These are phyloP conservation scores for Scolopax rusticola DNA, from an alignment of 2,797 vertebrate genomes.

Conservation along the genomic window DNA sequence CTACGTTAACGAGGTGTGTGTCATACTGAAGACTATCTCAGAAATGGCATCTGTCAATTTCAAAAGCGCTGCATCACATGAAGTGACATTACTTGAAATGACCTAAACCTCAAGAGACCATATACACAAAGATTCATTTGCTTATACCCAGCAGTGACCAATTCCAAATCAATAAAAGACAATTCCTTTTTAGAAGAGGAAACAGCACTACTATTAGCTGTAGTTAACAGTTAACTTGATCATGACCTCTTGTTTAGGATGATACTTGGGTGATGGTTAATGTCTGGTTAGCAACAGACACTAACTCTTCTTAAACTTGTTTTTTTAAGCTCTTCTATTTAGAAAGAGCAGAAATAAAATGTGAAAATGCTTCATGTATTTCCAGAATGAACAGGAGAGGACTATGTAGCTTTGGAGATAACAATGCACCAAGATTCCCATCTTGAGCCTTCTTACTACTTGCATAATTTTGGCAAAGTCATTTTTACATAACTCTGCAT, in stretches of 20 bases:
- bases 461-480: background rate
- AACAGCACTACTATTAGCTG: background rate
- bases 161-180: background rate
- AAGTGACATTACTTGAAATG: background rate
- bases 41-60: background rate
- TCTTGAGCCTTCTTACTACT: background rate
- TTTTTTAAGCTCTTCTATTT: background rate
- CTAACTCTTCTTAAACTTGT: background rate
- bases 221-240: background rate
- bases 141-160: background rate
- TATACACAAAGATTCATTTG: background rate
- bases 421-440: background rate
- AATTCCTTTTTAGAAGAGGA: background rate
- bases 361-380: background rate
- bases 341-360: background rate
- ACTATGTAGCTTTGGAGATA: background rate
- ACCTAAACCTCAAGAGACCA: background rate
- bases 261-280: background rate
- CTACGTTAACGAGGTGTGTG: background rate
- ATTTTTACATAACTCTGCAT: constrained; percentile 16
- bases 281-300: accelerated
- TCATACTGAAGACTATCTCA: background rate
- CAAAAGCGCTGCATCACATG: background rate
- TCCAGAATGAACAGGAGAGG: background rate
- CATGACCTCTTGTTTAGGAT: background rate